These are phyloP conservation scores for Diploptera punctata DNA, from an alignment of 2,888 invertebrate species.

Conservation along the genomic window DNA sequence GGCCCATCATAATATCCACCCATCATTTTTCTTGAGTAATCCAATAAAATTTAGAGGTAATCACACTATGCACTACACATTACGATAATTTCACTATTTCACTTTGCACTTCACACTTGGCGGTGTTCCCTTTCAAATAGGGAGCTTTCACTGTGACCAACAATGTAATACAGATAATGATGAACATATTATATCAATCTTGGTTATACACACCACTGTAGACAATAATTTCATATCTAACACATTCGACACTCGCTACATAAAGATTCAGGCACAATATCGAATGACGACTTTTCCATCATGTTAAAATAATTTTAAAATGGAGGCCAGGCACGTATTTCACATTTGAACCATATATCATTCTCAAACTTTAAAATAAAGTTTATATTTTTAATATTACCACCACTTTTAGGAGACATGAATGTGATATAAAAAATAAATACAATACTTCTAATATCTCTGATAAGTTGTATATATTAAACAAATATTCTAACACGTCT, in stretches of 20 bases:
- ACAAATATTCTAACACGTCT: no score
- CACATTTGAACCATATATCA: no score
- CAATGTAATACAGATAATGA: background rate
- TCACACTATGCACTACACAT: background rate
- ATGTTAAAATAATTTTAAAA: no score
- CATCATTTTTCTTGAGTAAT: constrained; percentile 49
- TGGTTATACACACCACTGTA: background rate
- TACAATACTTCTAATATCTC: no score
- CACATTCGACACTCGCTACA: no score
- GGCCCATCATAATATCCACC: constrained; percentile 62
- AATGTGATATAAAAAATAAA: background rate
- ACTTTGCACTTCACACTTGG: background rate
- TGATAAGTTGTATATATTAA: no score
- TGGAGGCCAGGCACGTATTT: no score
- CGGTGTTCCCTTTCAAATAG: background rate
- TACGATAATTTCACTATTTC: background rate
- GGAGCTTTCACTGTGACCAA: background rate
- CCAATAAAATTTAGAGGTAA: background rate
- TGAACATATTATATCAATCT: no score
- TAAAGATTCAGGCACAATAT: no score
- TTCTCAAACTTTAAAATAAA: no score
- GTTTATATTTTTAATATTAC: background rate
- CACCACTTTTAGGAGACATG: constrained; percentile 11
- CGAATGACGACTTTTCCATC: no score
- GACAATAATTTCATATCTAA: background rate